These are phyloP conservation scores for Aculops lycopersici DNA, from an alignment of 1,140 invertebrate genomes.

Conservation along the genomic window DNA sequence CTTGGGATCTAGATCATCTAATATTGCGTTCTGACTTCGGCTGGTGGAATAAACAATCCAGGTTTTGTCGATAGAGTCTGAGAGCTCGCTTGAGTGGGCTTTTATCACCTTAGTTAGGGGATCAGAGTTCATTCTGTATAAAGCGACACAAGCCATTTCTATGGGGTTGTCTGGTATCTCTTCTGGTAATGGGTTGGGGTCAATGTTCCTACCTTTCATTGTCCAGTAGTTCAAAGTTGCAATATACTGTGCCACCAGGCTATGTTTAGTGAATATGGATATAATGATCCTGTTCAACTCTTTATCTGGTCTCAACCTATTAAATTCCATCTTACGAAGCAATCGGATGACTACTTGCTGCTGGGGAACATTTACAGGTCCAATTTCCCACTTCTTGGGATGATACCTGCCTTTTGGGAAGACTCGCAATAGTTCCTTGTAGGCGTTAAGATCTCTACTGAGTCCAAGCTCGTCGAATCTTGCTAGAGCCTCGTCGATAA, in stretches of 20 bases:
- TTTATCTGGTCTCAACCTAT: conserved; percentile 58
- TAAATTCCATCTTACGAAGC: conserved; percentile 57
- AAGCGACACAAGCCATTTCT: conserved; percentile 48
- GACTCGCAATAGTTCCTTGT: conserved; percentile 58
- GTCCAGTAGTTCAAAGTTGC: conserved; percentile 90
- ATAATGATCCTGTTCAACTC: conserved; percentile 48
- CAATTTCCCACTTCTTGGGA: conserved; percentile 38
- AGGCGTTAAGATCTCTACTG: conserved; percentile 55
- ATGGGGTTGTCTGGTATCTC: conserved; percentile 33
- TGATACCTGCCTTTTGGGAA: conserved; percentile 70
- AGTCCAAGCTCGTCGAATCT: conserved; percentile 66
- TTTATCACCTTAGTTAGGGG: conserved; percentile 26
- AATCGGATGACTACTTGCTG: conserved; percentile 52
- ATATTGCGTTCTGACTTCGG: conserved; percentile 32
- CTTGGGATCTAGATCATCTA: conserved; percentile 30
- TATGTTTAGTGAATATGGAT: conserved; percentile 42
- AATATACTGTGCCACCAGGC: conserved; percentile 24
- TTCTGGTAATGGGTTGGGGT: conserved; percentile 53
- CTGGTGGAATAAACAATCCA: conserved; percentile 76
- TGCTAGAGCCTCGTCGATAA: conserved; percentile 55
- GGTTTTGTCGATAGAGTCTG: conserved; percentile 48
- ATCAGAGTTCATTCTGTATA: conserved; percentile 63
- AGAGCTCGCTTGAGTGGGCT: conserved; percentile 19
- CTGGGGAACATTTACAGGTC: conserved; percentile 71
- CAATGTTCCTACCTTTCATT: conserved; percentile 70